A percentile compares a stretch with the other conserved stretches of the same genome.
Evolutionary conservation across 1,140 invertebrate species (phyloP).

Genomic region (Lucilia sericata): DNA sequence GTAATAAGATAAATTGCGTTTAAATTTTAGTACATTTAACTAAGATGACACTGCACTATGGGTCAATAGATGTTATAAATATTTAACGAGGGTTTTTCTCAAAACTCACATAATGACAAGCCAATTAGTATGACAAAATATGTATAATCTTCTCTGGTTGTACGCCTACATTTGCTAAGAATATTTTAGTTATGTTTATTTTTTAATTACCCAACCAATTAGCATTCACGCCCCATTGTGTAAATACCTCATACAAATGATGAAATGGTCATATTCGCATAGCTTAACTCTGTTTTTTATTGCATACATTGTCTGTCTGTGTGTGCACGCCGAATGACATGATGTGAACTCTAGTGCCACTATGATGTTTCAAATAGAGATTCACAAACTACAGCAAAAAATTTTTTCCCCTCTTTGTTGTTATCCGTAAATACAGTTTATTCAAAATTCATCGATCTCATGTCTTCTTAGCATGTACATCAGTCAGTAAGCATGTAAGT

Average conservation of each 20-base stretch:
- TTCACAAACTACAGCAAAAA: conserved; percentile 1
- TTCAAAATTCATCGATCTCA: neutral
- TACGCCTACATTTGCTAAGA: no score
- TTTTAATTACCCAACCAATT: no score
- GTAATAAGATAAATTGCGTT: conserved; percentile 19
- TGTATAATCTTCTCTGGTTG: no score
- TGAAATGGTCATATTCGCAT: neutral
- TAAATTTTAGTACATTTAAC: conserved; percentile 6
- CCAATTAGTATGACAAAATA: no score
- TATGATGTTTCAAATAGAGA: conserved; percentile 1
- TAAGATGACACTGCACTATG: neutral
- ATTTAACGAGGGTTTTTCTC: no score
- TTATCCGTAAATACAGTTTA: neutral
- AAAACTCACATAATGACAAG: no score
- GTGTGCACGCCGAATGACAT: neutral
- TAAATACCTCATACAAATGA: neutral
- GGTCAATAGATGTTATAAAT: neutral
- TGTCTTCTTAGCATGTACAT: neutral
- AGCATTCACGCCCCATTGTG: neutral
- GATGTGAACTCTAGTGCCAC: conserved; percentile 22
- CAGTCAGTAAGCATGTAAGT: no score
- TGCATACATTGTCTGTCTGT: neutral
- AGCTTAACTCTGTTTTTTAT: neutral
- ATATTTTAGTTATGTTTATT: no score
- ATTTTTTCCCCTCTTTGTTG: neutral